Percentiles rank a stretch among this genome's conserved stretches.
Evolutionary conservation across 2,113 vertebrate genomes (phyloP).

Genomic region (Elaphurus davidianus): DNA sequence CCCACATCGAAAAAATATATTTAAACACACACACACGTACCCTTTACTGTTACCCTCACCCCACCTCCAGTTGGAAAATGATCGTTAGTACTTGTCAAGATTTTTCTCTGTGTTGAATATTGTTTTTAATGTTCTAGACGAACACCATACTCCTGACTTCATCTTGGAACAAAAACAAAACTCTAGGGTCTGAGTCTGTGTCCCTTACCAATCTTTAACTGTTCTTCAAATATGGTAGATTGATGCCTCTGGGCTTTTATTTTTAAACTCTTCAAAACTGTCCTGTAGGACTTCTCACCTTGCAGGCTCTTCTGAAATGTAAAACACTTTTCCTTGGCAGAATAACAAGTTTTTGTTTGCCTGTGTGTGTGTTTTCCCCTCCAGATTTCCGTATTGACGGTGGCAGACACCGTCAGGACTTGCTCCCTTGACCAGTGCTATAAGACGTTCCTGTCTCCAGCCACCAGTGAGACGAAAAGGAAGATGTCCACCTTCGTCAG

Average conservation of each 20-base stretch:
- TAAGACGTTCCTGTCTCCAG: conserved; percentile 95
- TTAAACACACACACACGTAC: background rate
- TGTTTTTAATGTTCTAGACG: background rate
- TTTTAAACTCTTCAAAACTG: conserved; percentile 40
- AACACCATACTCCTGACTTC: conserved; percentile 18
- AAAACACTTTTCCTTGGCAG: background rate
- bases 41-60: background rate
- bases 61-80: background rate
- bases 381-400: conserved; percentile 94
- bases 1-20: background rate
- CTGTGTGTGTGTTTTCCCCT: background rate
- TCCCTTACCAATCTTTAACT: background rate
- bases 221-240: conserved; percentile 42
- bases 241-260: conserved; percentile 25
- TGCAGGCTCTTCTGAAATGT: background rate
- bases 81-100: background rate
- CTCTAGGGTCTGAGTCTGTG: background rate
- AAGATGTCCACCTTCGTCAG: conserved; percentile 97
- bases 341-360: background rate
- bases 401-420: conserved; percentile 92
- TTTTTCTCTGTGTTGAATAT: background rate
- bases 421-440: conserved; percentile 98
- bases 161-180: conserved; percentile 21
- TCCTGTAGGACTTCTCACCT: background rate
- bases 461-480: conserved; percentile 97